These are phyloP conservation scores for Siniperca undulata DNA, from an alignment of 2,797 vertebrate species.

Conservation along the genomic window DNA sequence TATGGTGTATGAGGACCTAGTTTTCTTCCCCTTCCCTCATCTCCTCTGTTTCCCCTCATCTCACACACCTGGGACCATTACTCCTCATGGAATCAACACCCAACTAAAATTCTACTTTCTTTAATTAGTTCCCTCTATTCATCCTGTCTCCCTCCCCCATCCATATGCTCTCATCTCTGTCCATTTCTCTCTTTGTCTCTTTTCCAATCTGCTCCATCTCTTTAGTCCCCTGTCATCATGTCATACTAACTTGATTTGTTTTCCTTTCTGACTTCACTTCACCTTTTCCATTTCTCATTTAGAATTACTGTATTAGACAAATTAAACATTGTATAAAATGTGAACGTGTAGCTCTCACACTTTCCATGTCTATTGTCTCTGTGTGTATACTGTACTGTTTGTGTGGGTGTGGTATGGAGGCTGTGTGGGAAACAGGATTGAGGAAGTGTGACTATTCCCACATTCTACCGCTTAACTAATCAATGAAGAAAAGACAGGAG, in stretches of 20 bases:
- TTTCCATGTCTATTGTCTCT: not conserved
- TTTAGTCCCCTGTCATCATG: not conserved
- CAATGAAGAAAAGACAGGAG: constrained; percentile 8
- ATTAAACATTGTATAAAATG: not conserved
- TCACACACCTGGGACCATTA: constrained; percentile 68
- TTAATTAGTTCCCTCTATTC: constrained; percentile 66
- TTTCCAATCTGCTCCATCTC: constrained; percentile 22
- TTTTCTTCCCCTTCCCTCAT: constrained; percentile 60
- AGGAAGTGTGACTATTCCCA: constrained; percentile 35
- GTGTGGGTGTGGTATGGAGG: constrained; percentile 24
- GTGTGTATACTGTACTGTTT: constrained; percentile 12
- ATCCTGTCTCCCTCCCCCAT: constrained; percentile 20
- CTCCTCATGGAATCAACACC: constrained; percentile 68
- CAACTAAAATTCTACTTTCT: constrained; percentile 72
- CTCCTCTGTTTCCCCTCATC: constrained; percentile 43
- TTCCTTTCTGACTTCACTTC: not conserved
- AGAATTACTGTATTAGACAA: not conserved
- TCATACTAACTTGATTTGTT: constrained; percentile 1
- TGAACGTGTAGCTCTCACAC: not conserved
- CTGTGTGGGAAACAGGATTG: constrained; percentile 17
- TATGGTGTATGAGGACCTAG: constrained; percentile 60
- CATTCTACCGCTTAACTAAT: constrained; percentile 31
- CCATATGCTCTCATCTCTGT: constrained; percentile 53
- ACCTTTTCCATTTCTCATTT: not conserved
- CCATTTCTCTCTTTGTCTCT: constrained; percentile 21